These are phyloP conservation scores for Apocheima hispidaria DNA, from an alignment of 2,888 invertebrate genomes.

Conservation along the genomic window DNA sequence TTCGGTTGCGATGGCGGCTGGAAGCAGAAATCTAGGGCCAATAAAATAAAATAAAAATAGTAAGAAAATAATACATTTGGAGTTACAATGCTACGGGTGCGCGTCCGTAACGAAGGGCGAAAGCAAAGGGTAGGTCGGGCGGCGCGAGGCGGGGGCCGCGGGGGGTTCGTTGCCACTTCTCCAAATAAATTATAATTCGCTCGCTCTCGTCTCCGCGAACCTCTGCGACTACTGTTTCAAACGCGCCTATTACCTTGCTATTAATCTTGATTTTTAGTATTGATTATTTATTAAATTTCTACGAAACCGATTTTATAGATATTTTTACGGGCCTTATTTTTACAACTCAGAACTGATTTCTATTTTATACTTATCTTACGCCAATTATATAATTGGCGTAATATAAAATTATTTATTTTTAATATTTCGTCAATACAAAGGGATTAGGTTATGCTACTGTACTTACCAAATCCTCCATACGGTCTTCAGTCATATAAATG, in stretches of 20 bases:
- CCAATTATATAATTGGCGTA: too few species aligned
- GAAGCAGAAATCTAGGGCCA: too few species aligned
- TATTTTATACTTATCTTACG: not conserved
- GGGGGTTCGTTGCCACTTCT: constrained; percentile 83
- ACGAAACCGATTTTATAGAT: not conserved
- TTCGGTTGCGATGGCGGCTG: too few species aligned
- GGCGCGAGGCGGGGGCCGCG: constrained; percentile 60
- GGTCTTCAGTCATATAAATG: too few species aligned
- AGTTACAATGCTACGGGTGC: constrained; percentile 70
- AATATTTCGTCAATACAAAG: too few species aligned
- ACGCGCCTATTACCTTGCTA: constrained; percentile 63
- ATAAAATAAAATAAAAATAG: too few species aligned
- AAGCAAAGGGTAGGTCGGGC: constrained; percentile 85
- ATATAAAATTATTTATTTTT: too few species aligned
- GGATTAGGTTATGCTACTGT: too few species aligned
- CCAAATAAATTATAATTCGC: constrained; percentile 87
- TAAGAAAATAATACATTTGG: constrained; percentile 45
- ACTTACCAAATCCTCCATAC: too few species aligned
- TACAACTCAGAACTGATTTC: not conserved
- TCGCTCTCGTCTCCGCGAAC: constrained; percentile 66
- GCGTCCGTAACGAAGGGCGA: constrained; percentile 84
- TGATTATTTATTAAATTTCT: constrained; percentile 32
- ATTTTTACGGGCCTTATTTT: not conserved
- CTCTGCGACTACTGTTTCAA: constrained; percentile 70
- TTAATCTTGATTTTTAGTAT: constrained; percentile 63